Conservation (phyloP, 1,140 invertebrate species). For the Chelonus insularis region DNA sequence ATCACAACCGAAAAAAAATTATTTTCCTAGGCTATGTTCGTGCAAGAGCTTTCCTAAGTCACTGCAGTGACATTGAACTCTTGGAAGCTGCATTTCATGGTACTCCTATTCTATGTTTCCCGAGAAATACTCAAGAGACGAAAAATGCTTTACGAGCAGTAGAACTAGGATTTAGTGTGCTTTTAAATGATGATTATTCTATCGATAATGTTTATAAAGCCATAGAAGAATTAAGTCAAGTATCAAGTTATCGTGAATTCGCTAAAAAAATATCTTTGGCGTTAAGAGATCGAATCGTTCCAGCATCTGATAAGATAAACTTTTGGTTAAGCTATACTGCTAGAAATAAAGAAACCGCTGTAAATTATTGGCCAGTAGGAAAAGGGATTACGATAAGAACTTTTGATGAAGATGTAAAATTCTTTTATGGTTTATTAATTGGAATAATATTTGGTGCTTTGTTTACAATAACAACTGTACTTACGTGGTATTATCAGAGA, state of each 20-base stretch:
- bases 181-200: constrained; percentile 32
- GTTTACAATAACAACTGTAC: constrained; percentile 15
- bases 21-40: constrained; percentile 52
- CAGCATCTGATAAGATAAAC: constrained; percentile 48
- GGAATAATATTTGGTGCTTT: constrained; percentile 43
- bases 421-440: constrained; percentile 45
- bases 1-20: no score
- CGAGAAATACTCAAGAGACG: constrained; percentile 43
- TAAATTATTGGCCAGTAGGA: constrained; percentile 38
- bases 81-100: constrained; percentile 51
- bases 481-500: constrained; percentile 21
- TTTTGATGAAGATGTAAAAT: constrained; percentile 44
- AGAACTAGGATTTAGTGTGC: constrained; percentile 45
- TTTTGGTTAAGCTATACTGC: constrained; percentile 52
- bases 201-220: constrained; percentile 31
- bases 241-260: constrained; percentile 42
- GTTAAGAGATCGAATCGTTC: constrained; percentile 50
- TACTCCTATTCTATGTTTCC: constrained; percentile 53
- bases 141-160: constrained; percentile 43
- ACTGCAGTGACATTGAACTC: constrained; percentile 51
- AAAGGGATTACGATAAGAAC: constrained; percentile 35
- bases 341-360: constrained; percentile 38
- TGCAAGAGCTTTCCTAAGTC: constrained; percentile 48
- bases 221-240: constrained; percentile 42
- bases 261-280: constrained; percentile 46